Conservation (phyloP, 1,140 invertebrate genomes). For the Ostrea edulis region DNA sequence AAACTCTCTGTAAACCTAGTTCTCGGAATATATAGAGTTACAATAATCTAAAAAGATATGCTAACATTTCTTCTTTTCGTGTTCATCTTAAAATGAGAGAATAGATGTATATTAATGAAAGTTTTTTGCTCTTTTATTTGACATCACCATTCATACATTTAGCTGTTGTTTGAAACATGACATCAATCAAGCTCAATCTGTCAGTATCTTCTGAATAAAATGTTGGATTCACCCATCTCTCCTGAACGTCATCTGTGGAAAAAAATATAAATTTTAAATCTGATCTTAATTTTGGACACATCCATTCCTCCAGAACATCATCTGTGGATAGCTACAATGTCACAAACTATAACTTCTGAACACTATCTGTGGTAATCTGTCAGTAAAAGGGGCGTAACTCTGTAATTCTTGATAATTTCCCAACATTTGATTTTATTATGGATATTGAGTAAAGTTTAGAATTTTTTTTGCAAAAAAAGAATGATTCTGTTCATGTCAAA, state of each 20-base stretch:
- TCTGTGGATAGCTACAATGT: no score
- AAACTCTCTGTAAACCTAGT: no score
- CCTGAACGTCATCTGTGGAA: constrained; percentile 46
- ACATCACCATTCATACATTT: constrained; percentile 51
- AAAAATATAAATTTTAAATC: not conserved
- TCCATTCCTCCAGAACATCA: no score
- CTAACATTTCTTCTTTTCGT: not conserved
- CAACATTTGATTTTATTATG: not conserved
- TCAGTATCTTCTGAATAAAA: not conserved
- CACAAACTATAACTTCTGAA: no score
- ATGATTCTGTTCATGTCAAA: not conserved
- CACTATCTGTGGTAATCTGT: no score
- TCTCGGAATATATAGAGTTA: no score
- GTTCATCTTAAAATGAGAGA: not conserved
- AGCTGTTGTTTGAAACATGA: constrained; percentile 40
- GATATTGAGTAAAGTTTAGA: not conserved
- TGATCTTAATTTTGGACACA: no score
- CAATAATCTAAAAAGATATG: not conserved
- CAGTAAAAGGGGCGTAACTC: constrained; percentile 12
- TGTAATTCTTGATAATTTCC: not conserved
- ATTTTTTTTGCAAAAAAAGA: no score
- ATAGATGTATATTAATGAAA: not conserved
- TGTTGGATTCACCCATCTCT: constrained; percentile 48
- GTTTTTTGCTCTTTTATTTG: not conserved
- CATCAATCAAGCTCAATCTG: constrained; percentile 38